Evolutionary conservation across 2,797 vertebrate genomes (phyloP), one percentile per base, ranked within the genome.

Genomic region (Acridotheres tristis): DNA sequence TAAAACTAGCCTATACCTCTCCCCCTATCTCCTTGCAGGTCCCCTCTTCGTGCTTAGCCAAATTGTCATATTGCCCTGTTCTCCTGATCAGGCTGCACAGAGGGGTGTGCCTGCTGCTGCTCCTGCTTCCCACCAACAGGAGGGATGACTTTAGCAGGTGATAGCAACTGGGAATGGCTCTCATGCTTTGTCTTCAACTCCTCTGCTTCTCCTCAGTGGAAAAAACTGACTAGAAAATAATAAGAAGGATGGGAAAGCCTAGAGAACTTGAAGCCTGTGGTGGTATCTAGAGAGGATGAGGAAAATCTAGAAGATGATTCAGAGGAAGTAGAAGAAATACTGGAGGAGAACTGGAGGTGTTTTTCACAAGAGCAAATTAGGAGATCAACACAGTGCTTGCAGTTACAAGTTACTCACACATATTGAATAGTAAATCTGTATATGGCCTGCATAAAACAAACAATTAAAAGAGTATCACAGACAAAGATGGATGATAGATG

Each of bases 31-130:
- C 34, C 63, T 71, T 32, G 15, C 38, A 73, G 7, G 17, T 72
- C 11, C 5, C 4, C 2, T 65, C 7, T 7, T 29, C 0, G 0
- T 32, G 18, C 23, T 82, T 26, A 48, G 26, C 16, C 23, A 76
- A 40, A 38, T 6, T 45, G 17, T 47, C 1, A 1, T 6, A 2
- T 45, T 84, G 29, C 12, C 11, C n/a, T 29, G 13, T 27, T 78
- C 13, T 68, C 20, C 38, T 53, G 21, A 50, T 22, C 5, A 38
- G 51, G 12, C 51, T 78, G 18, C 47, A 65, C 73, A 57, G 30
- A 43, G 7, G 7, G 6, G 2, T 69, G 13, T 23, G 42, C 16
- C 47, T 87, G 34, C 38, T 87, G 30, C 34, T 87, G 34, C 11
- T 86, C 6, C 50, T 81, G 38, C 23, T 68, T 61, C 34, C 57